phyloP scores from a whole-genome alignment of 2,888 invertebrate genomes.

The Drosophila subsilvestris region DNA sequence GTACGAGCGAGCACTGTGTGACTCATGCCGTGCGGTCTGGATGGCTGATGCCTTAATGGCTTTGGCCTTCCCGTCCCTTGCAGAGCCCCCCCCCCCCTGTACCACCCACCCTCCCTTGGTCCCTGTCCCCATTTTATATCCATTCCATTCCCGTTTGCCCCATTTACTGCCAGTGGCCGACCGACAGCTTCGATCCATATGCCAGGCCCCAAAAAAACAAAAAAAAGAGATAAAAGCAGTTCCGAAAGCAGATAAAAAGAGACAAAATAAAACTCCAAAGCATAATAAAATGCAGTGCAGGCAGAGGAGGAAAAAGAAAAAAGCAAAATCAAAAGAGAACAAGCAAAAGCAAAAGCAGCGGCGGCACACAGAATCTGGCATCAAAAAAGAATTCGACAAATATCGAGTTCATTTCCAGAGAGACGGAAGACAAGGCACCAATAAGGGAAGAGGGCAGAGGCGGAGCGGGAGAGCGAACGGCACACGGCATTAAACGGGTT shows the following conservation, averaged over 20 bases:
- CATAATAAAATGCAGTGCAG: constrained; percentile 35
- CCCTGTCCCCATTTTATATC: not conserved
- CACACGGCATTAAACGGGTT: constrained; percentile 43
- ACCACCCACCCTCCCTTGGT: too few species aligned
- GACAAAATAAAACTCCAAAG: constrained; percentile 35
- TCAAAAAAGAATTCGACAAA: constrained; percentile 70
- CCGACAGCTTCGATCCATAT: constrained; percentile 38
- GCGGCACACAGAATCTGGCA: constrained; percentile 47
- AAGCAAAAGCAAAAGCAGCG: constrained; percentile 51
- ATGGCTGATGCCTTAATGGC: not conserved
- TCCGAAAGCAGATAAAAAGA: constrained; percentile 60
- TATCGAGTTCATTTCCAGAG: constrained; percentile 66
- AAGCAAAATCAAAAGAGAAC: constrained; percentile 32
- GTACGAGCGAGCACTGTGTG: constrained; percentile 20
- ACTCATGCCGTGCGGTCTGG: constrained; percentile 6
- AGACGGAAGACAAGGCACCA: constrained; percentile 16
- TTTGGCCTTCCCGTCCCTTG: constrained; percentile 1
- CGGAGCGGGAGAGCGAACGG: constrained; percentile 28
- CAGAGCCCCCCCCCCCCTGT: not conserved
- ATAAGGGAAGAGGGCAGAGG: constrained; percentile 14
- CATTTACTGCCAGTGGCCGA: constrained; percentile 53
- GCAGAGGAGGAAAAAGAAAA: constrained; percentile 46
- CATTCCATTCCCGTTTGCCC: constrained; percentile 47
- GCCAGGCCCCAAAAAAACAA: constrained; percentile 40
- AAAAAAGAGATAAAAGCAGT: not conserved